Evolutionary conservation across 1,140 invertebrate species (phyloP), one percentile per base, ranked within the genome.

Genomic region (Chlorops oryzae): DNA sequence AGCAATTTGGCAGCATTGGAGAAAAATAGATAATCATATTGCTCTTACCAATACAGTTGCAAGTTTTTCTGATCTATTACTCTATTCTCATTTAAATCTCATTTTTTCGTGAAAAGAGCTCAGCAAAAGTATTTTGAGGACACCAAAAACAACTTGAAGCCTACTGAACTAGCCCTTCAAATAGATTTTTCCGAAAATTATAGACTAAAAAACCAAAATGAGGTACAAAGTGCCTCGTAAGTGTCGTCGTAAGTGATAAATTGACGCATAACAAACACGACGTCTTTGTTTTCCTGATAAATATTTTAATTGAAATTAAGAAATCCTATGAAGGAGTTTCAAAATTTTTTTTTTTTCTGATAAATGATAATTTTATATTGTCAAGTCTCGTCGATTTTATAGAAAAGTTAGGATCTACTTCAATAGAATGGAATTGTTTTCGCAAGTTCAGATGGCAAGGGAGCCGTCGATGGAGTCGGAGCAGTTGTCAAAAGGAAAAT

Each of bases 381-480:
- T 13, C 17, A 46, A 46, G 28, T 21, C 17, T 47, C 12, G 5
- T 12, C 10, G 35, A 47, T 21, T 24, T 47, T 5, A n/a, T 47
- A 9, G 1, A 17, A 15, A 6, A 47, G 27, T 38, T 39, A 12
- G 35, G 46, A 25, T 47, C 34, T 18, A 17, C 9, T 15, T 15
- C n/a, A 5, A 25, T 47, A 15, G 35, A 47, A 25, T 39, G 23
- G 46, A 47, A 47, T 27, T 47, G 12, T n/a, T 37, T 47, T 41
- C 17, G 25, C 47, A 20, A 49, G 17, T n/a, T 49, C 47, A 7
- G 38, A 49, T 49, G 47, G 38, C 12, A 49, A 49, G 18, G 39
- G 39, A 12, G 47, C 47, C 6, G 47, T 49, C 21, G 47, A 49
- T 42, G 47, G 38, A 49, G 34, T 41, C 6, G 38, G 47, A 18